phyloP scores from a whole-genome alignment of 2,113 vertebrate genomes.

The Diphyllodes magnificus region DNA sequence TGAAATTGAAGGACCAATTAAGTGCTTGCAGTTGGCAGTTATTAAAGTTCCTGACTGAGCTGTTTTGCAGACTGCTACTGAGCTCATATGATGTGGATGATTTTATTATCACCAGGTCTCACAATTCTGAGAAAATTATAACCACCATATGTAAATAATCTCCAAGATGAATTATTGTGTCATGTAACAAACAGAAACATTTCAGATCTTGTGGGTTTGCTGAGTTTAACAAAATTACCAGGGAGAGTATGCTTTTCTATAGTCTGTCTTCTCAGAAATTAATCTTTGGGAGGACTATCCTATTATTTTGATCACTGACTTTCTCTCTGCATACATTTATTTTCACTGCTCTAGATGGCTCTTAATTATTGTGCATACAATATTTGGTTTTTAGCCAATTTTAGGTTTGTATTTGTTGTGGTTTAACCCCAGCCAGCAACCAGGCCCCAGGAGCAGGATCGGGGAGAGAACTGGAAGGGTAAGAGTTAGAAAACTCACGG shows the following conservation, averaged over 20 bases:
- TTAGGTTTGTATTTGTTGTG: neutral
- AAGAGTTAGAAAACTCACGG: neutral
- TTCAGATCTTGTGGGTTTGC: neutral
- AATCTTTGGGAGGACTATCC: neutral
- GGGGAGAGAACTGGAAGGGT: neutral
- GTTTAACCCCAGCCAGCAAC: neutral
- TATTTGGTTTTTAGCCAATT: neutral
- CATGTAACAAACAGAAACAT: neutral
- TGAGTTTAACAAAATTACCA: neutral
- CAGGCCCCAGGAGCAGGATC: rapidly evolving
- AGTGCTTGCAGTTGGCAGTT: neutral
- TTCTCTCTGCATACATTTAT: neutral
- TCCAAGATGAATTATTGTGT: neutral
- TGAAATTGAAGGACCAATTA: neutral
- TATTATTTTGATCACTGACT: neutral
- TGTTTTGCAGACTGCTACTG: neutral
- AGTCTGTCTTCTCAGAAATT: neutral
- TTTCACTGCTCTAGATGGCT: neutral
- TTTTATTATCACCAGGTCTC: neutral
- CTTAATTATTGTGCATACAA: neutral
- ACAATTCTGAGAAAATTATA: neutral
- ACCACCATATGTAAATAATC: neutral
- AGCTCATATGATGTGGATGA: neutral
- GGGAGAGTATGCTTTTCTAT: neutral
- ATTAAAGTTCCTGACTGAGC: neutral